Evolutionary conservation across 2,888 invertebrate species (phyloP).

Genomic region (Cotesia congregata): DNA sequence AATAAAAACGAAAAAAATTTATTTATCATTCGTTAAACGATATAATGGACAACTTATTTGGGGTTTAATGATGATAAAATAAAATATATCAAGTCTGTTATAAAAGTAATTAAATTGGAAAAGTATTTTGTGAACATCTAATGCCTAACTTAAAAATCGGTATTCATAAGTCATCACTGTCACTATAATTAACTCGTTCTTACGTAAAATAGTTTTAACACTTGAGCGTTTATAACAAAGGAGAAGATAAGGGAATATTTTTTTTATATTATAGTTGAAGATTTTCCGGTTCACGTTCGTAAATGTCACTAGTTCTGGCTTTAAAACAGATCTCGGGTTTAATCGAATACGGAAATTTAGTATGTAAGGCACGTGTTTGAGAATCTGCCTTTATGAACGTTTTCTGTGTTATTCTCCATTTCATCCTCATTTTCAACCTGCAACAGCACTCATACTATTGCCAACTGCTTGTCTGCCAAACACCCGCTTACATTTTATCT

Average conservation of each 20-base stretch:
- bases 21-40: too few relatives aligned
- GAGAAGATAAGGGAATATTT: background rate
- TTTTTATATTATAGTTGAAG: background rate
- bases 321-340: constrained; percentile 49
- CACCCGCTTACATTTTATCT: constrained; percentile 33
- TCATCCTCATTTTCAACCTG: constrained; percentile 63
- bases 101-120: too few relatives aligned
- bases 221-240: background rate
- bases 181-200: too few relatives aligned
- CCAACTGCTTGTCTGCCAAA: constrained; percentile 38
- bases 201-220: background rate
- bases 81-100: too few relatives aligned
- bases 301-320: constrained; percentile 40
- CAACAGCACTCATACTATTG: constrained; percentile 47
- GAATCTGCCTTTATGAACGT: constrained; percentile 68
- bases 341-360: constrained; percentile 52
- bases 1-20: too few relatives aligned
- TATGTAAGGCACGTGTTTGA: constrained; percentile 69
- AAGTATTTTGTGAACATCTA: too few relatives aligned
- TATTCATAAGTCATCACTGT: too few relatives aligned
- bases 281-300: background rate
- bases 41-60: too few relatives aligned
- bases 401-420: constrained; percentile 63
- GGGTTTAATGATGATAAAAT: too few relatives aligned
- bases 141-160: too few relatives aligned